These are phyloP conservation scores for Picathartes gymnocephalus DNA, from an alignment of 2,113 vertebrate genomes.

Conservation along the genomic window DNA sequence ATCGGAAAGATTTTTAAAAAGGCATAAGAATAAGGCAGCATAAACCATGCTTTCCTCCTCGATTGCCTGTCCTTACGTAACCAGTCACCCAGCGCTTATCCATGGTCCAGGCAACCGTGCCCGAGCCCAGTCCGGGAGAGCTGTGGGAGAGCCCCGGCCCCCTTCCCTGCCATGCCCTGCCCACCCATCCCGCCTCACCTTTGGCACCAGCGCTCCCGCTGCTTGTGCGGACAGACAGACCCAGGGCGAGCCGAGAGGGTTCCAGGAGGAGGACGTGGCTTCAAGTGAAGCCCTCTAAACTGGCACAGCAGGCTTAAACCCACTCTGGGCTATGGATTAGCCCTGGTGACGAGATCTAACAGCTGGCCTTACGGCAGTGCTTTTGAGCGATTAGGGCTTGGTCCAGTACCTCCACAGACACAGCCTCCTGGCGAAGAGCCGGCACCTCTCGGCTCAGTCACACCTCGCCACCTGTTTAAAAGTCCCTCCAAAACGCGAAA, in stretches of 20 bases:
- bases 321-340: neutral
- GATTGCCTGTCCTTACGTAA: neutral
- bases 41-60: neutral
- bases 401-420: neutral
- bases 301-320: neutral
- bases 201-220: neutral
- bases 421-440: neutral
- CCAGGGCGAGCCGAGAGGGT: neutral
- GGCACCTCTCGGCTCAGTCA: neutral
- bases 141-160: accelerated
- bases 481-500: neutral
- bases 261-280: neutral
- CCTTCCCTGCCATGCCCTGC: neutral
- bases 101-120: neutral
- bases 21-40: neutral
- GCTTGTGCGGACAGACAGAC: neutral
- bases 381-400: neutral
- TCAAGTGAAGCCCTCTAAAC: neutral
- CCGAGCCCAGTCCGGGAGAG: neutral
- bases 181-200: neutral
- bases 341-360: neutral
- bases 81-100: neutral
- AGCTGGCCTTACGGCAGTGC: neutral
- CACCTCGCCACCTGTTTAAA: neutral
- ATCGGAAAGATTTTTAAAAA: neutral